These are phyloP conservation scores for Rafetus swinhoei DNA, from an alignment of 2,113 vertebrate genomes.

Conservation along the genomic window DNA sequence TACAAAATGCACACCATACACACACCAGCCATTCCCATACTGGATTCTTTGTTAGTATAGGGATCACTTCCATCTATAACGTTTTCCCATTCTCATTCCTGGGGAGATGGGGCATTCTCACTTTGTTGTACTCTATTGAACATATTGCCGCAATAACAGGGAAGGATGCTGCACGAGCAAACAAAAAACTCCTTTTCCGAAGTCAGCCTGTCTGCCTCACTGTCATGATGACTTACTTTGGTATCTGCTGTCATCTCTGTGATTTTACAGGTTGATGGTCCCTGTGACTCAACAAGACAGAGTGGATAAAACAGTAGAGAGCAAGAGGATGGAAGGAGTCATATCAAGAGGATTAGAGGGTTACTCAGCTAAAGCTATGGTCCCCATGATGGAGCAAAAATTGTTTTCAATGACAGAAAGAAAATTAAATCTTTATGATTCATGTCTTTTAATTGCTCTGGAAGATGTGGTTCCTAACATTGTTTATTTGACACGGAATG, in stretches of 20 bases:
- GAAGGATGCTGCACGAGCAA: background rate
- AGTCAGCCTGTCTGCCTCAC: background rate
- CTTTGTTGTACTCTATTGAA: background rate
- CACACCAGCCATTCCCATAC: too few relatives aligned
- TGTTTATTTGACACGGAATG: background rate
- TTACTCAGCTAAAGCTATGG: background rate
- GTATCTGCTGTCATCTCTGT: background rate
- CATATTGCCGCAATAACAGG: background rate
- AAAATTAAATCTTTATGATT: background rate
- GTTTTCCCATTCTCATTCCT: background rate
- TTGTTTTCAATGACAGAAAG: background rate
- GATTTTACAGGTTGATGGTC: background rate
- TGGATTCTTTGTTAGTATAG: background rate
- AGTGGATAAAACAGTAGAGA: background rate
- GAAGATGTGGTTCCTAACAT: background rate
- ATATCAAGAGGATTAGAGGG: background rate
- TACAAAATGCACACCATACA: too few relatives aligned
- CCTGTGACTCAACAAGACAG: background rate
- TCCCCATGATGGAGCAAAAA: background rate
- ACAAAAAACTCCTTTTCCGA: background rate
- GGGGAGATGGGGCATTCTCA: background rate
- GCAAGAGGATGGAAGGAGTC: background rate
- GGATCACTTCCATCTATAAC: rapidly evolving
- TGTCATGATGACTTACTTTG: background rate
- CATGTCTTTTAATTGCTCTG: background rate